Evolutionary conservation across 2,888 invertebrate genomes (phyloP), one percentile per base, ranked within the genome.

Genomic region (Lamellibrachia satsuma): DNA sequence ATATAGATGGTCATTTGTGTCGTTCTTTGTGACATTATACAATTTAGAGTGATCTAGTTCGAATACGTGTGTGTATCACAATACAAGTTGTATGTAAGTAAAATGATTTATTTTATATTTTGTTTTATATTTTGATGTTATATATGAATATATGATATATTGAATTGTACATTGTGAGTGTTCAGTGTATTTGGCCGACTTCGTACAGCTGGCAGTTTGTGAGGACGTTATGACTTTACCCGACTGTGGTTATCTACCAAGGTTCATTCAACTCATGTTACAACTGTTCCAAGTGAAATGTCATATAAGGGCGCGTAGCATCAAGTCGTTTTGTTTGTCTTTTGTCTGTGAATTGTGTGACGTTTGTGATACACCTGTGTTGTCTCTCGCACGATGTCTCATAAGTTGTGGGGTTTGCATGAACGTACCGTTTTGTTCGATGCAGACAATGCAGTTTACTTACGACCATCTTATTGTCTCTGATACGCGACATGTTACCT

Each of bases 1-100:
- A 75, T 75, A 75, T 75, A 75, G 15, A 75, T 75, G 22, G 75
- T 75, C 75, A 75, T 75, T 75, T 75, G 75, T 75, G 75, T 75
- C 75, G 75, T 75, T 75, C 75, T 75, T 75, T 75, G 75, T 75
- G 75, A 75, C 75, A 75, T 75, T 75, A 75, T 75, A 75, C 75
- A 75, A 75, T 75, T 75, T 75, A 75, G 75, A 75, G 75, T 75
- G 75, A 75, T 75, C 75, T 75, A 75, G 75, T 75, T 75, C 75
- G 75, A 75, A 75, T 75, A 75, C 75, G 22, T 75, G 75, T 39
- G 39, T 75, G 75, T 22, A 75, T 75, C 75, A 75, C 75, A 75
- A 22, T 75, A 75, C 75, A 75, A 75, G 75, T 75, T 75, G 75
- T 75, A 75, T 75, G 75, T 75, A 75, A 15, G 75, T 75, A 75